Evolutionary conservation across 2,797 vertebrate genomes (phyloP).

Genomic region (Aselliscus stoliczkanus): DNA sequence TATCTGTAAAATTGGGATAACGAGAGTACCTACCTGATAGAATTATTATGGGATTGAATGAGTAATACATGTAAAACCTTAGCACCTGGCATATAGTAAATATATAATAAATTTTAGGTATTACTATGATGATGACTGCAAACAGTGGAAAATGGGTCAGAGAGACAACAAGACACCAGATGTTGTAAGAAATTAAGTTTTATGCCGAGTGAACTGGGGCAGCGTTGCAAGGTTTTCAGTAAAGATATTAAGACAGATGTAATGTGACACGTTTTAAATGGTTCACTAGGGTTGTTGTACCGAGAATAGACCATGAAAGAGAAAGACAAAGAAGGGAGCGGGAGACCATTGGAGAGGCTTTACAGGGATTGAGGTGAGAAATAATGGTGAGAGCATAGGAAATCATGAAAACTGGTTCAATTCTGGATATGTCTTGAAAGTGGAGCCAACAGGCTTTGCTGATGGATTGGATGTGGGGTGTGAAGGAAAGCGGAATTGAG

Average conservation of each 20-base stretch:
- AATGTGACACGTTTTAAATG: not conserved
- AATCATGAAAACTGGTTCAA: not conserved
- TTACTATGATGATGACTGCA: not conserved
- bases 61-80: not conserved
- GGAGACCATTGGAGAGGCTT: not conserved
- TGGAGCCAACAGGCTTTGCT: not conserved
- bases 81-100: not conserved
- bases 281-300: not conserved
- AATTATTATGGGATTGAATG: not conserved
- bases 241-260: not conserved
- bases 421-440: not conserved
- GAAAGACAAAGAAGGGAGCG: too few species aligned
- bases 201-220: not conserved
- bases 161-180: not conserved
- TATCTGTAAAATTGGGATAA: not conserved
- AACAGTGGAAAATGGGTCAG: not conserved
- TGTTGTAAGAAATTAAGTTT: not conserved
- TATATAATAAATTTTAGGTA: not conserved
- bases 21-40: not conserved
- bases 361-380: not conserved
- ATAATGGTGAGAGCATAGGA: rapidly evolving
- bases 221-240: not conserved
- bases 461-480: too few species aligned
- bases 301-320: not conserved
- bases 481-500: not conserved